Base-by-base conservation (phyloP, 2,888 invertebrate genomes). In the Malachius bipustulatus region DNA sequence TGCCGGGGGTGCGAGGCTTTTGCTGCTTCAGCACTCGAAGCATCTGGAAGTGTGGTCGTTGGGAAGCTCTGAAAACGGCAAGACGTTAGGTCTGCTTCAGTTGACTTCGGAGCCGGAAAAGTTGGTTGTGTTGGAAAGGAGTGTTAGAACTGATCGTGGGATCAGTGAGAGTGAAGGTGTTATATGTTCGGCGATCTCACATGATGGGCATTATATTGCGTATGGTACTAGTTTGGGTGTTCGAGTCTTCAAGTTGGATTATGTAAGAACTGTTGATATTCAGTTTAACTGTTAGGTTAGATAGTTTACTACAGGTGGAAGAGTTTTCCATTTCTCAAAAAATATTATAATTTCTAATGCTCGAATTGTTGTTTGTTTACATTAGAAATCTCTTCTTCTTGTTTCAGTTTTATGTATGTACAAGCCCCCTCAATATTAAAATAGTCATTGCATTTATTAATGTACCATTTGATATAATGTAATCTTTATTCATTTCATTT, bases 191-290 rank as follows among this genome's bases (percentile, higher is more conserved):
- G 71, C 74, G 8, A 63, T 89, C 4, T 82, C 84, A 3, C 70
- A 73, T 2, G 70, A 78, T 54, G 82, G 80, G 1, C 69, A 73
- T 40, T 75, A 77, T 63, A 66, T 91, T 12, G 74, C 79, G 4
- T 88, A 84, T 56, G 80, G 87, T 0, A 85, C 84, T 0, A 64
- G 69, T 14, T 67, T 59, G 32, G 64, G 73, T 37, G 58, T 84
- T 15, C 70, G 82, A 36, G 63, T 89, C 39, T 79, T 82, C 40
- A 68, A 70, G 52, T 67, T 84, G 43, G 67, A 67, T 41, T 61
- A 70, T 39, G 75, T 75, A 51, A 63, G 56, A n/a, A n/a, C n/a
- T n/a, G n/a, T n/a, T n/a, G n/a, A n/a, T n/a, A n/a, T n/a, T n/a
- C n/a, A n/a, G n/a, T n/a, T n/a, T n/a, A n/a, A n/a, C n/a, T n/a